Base-by-base conservation (phyloP, 2,888 invertebrate genomes). In the Lasioglossum leucozonium region DNA sequence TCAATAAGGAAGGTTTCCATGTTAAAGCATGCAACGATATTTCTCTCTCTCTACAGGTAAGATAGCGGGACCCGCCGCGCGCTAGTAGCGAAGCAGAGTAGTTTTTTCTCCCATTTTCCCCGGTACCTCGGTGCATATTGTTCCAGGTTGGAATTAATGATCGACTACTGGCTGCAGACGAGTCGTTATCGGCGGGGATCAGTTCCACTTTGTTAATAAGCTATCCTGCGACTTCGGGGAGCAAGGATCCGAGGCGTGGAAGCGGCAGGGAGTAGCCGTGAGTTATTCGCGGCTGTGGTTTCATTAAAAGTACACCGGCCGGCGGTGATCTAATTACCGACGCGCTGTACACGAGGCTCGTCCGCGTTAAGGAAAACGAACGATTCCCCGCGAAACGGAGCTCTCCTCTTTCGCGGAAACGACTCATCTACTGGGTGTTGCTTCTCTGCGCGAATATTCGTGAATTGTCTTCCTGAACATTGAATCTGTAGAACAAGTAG, bases 321-420 rank as follows among this genome's bases (percentile, higher is more conserved):
- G 73, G 44, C 44, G 73, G 34, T 73, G 73, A 79, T 73, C 73
- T 73, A 79, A 79, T 79, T 79, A 79, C 58, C 78, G 58, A 34
- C 72, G 72, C 42, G 72, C 16, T 58, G 30, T 51, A 51, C 51
- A 51, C 76, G 26, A 30, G 42, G 30, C 62, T 42, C 75, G 75
- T 22, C 62, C 58, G 40, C 16, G 34, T 13, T 44, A 37, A 37
- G 42, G 16, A n/a, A 4, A 37, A 26, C 34, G 26, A 73, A 78
- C 58, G 73, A 79, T 62, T 37, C 18, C 26, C 11, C 44, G 42
- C 37, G 42, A 6, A 55, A 72, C 55, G 30, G 13, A 11, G 40
- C 30, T 40, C 22, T n/a, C 34, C 37, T 55, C 8, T 47, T 30
- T 11, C 72, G 22, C 40, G 55, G 22, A 40, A 72, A 55, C 37